Conservation (phyloP, 2,113 vertebrate species). For the Felis chaus region DNA sequence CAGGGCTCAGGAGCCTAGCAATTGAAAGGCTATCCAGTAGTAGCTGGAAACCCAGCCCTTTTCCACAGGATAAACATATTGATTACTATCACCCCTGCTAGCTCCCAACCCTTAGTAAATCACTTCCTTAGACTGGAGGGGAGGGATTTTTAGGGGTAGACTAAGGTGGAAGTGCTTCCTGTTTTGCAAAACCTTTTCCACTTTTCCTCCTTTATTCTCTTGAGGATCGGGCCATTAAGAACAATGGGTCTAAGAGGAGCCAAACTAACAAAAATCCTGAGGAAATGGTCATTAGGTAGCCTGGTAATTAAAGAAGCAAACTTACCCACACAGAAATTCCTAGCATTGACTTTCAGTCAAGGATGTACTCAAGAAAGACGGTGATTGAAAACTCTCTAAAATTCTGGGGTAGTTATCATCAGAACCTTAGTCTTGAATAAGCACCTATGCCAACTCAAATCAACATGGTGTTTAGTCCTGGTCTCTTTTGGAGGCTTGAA, state of each 20-base stretch:
- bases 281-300: slow-evolving; percentile 14
- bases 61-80: background rate
- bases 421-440: background rate
- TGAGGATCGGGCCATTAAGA: background rate
- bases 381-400: background rate
- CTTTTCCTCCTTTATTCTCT: slow-evolving; percentile 7
- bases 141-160: background rate
- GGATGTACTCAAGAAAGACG: slow-evolving; percentile 18
- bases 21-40: background rate
- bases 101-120: background rate
- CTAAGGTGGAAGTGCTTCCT: background rate
- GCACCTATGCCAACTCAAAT: background rate
- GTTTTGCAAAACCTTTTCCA: background rate
- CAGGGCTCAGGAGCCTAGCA: background rate
- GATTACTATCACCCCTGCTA: background rate
- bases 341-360: background rate
- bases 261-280: slow-evolving; percentile 7
- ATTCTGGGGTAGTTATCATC: background rate
- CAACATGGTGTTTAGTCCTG: background rate
- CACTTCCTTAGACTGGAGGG: background rate
- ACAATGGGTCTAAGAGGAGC: background rate
- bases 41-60: background rate
- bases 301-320: slow-evolving; percentile 23
- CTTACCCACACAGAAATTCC: background rate
- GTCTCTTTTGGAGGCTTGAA: background rate